Percentiles rank a stretch among this genome's conserved stretches.
Conservation (phyloP, 2,888 invertebrate species). For the Zaprionus bogoriensis region DNA sequence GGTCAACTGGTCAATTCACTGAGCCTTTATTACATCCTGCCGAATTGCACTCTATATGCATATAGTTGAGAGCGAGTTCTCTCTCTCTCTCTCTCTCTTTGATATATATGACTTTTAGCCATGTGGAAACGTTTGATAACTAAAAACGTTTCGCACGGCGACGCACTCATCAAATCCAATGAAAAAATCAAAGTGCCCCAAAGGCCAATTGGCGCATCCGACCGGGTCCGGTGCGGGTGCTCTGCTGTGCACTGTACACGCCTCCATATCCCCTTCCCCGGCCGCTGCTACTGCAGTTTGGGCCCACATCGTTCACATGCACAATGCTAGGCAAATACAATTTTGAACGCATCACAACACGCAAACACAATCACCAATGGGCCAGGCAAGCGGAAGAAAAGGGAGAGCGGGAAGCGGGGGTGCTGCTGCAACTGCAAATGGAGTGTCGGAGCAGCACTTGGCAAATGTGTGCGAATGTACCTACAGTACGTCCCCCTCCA, state of each 20-base stretch:
- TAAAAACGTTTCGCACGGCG: conserved; percentile 43
- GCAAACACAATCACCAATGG: conserved; percentile 74
- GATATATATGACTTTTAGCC: conserved; percentile 44
- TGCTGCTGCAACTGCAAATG: conserved; percentile 61
- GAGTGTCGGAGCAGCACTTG: conserved; percentile 68
- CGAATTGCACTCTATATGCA: conserved; percentile 15
- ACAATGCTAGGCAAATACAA: conserved; percentile 74
- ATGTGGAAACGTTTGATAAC: conserved; percentile 67
- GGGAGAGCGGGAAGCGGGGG: not conserved
- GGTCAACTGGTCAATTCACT: conserved; percentile 35
- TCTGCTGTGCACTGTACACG: not conserved
- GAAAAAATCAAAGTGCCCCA: conserved; percentile 65
- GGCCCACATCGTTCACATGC: conserved; percentile 13
- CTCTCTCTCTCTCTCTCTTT: too few relatives aligned
- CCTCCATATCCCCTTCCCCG: not conserved
- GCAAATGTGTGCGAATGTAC: conserved; percentile 44
- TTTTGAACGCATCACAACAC: conserved; percentile 78
- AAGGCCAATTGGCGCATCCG: conserved; percentile 64
- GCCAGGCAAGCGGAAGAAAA: conserved; percentile 2
- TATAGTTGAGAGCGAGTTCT: conserved; percentile 12
- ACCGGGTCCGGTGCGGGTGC: conserved; percentile 41
- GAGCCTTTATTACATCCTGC: conserved; percentile 61
- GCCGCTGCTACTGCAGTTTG: not conserved
- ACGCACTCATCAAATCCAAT: conserved; percentile 70
- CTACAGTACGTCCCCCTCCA: conserved; percentile 22